Conservation (phyloP, 2,888 invertebrate genomes). For the Lasiommata megera region DNA sequence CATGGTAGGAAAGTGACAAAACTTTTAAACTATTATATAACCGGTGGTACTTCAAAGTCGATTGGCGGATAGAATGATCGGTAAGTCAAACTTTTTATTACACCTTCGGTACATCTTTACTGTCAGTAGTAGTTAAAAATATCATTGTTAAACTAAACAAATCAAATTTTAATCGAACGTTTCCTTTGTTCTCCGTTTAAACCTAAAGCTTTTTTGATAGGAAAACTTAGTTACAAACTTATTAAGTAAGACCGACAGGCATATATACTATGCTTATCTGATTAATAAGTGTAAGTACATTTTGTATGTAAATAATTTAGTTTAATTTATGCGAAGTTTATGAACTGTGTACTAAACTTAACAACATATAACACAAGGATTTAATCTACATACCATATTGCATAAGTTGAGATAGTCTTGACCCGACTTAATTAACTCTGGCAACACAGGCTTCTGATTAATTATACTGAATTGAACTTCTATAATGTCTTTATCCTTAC, state of each 20-base stretch:
- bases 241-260: too few relatives aligned
- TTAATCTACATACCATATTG: background rate
- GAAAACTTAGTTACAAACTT: background rate
- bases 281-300: too few relatives aligned
- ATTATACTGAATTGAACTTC: background rate
- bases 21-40: conserved; percentile 63
- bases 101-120: conserved; percentile 6
- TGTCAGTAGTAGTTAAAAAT: background rate
- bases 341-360: too few relatives aligned
- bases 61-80: conserved; percentile 63
- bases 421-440: conserved; percentile 3
- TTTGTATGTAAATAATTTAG: too few relatives aligned
- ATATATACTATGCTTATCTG: too few relatives aligned
- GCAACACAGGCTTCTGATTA: background rate
- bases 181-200: background rate
- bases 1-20: conserved; percentile 39
- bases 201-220: background rate
- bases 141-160: background rate
- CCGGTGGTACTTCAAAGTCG: conserved; percentile 55
- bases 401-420: background rate
- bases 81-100: conserved; percentile 52
- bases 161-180: background rate
- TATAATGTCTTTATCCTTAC: background rate
- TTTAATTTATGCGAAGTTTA: too few relatives aligned
- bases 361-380: too few relatives aligned